Percentiles rank a stretch among this genome's conserved stretches.
phyloP scores from a whole-genome alignment of 1,140 invertebrate species.

The Pissodes strobi region DNA sequence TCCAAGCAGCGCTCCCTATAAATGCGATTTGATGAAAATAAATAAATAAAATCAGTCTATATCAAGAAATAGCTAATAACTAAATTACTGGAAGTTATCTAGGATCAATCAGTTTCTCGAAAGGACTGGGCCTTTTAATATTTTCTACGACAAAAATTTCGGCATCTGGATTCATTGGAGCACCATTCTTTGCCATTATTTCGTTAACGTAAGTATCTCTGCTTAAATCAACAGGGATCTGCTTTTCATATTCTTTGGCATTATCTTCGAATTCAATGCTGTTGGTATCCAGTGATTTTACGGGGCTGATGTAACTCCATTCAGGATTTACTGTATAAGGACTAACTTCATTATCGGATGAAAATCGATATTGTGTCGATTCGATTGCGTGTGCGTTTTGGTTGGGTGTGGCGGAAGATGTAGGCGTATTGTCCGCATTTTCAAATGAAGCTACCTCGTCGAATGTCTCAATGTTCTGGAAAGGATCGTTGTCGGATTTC shows the following conservation, averaged over 20 bases:
- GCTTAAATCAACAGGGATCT: constrained; percentile 29
- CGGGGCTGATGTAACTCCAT: constrained; percentile 29
- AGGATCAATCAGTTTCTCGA: constrained; percentile 7
- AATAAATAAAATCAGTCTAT: constrained; percentile 19
- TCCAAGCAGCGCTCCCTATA: too few species aligned
- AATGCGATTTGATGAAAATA: too few species aligned
- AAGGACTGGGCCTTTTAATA: not conserved
- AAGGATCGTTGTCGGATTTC: not conserved
- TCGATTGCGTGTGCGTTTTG: not conserved
- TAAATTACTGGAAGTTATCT: constrained; percentile 6
- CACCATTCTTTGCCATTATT: constrained; percentile 35
- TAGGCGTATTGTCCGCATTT: not conserved
- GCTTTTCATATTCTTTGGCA: constrained; percentile 2
- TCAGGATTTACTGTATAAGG: constrained; percentile 14
- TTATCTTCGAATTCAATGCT: constrained; percentile 8
- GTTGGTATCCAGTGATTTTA: constrained; percentile 40
- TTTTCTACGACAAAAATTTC: constrained; percentile 33
- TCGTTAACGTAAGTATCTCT: constrained; percentile 45
- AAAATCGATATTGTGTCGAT: not conserved
- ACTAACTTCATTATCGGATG: not conserved
- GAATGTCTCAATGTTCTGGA: constrained; percentile 40
- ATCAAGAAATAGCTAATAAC: not conserved
- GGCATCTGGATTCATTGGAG: constrained; percentile 40
- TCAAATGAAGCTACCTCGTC: constrained; percentile 31
- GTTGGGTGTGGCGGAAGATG: not conserved